A percentile compares a stretch with the other conserved stretches of the same genome.
phyloP scores from a whole-genome alignment of 2,113 vertebrate genomes.

The Drymodes brunneopygia region DNA sequence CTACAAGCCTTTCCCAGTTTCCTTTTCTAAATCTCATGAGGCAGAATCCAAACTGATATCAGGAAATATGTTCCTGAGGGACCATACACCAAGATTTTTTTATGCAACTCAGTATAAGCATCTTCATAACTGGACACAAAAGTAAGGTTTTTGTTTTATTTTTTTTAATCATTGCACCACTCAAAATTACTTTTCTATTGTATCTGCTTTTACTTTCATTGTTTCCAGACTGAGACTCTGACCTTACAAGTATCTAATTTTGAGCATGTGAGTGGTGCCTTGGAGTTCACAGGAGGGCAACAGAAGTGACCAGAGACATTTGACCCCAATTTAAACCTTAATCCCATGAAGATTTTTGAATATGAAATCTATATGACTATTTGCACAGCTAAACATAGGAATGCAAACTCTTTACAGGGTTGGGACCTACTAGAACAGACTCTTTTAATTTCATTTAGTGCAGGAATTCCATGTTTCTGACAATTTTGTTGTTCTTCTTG shows the following conservation, averaged over 20 bases:
- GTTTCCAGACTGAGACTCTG: background rate
- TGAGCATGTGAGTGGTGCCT: background rate
- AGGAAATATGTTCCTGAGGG: background rate
- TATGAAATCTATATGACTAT: slow-evolving; percentile 38
- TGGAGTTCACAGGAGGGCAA: slow-evolving; percentile 37
- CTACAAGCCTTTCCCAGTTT: background rate
- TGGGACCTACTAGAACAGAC: background rate
- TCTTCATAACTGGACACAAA: background rate
- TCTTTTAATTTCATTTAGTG: slow-evolving; percentile 1
- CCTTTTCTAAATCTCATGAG: background rate
- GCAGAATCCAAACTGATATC: background rate
- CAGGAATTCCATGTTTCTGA: slow-evolving; percentile 8
- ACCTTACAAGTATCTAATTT: background rate
- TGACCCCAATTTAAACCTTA: slow-evolving; percentile 42
- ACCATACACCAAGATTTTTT: background rate
- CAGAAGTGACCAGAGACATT: background rate
- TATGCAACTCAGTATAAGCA: background rate
- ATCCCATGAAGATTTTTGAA: slow-evolving; percentile 26
- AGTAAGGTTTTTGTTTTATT: background rate
- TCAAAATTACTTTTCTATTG: background rate
- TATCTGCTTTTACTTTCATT: background rate
- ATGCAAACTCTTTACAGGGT: slow-evolving; percentile 20
- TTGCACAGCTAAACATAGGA: slow-evolving; percentile 5
- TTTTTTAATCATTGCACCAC: background rate
- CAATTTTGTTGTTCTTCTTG: background rate